Conservation (phyloP, 2,797 vertebrate genomes). For the Schizopygopsis pylzovi region DNA sequence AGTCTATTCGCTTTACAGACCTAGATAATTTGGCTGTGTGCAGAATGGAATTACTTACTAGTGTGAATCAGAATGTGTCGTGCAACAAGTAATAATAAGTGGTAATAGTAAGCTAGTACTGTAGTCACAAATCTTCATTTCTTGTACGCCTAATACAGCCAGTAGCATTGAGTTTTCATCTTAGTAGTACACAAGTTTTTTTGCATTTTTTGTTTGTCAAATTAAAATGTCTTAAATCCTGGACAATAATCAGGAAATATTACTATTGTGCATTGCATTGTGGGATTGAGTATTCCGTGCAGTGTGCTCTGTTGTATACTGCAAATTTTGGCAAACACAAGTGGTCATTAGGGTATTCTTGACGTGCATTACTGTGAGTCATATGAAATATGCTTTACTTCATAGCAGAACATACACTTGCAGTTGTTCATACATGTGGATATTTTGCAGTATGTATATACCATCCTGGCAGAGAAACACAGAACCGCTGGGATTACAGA, state of each 20-base stretch:
- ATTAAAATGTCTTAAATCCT: not conserved
- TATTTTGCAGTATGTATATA: constrained; percentile 28
- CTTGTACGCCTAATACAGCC: not conserved
- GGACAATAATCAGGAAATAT: not conserved
- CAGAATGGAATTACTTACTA: too few relatives aligned
- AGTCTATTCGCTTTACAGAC: not conserved
- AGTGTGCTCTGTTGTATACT: not conserved
- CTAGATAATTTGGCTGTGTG: not conserved
- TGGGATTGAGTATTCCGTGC: not conserved
- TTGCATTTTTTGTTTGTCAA: not conserved
- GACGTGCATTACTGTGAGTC: not conserved
- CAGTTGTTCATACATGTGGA: constrained; percentile 44
- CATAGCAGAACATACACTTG: constrained; percentile 23
- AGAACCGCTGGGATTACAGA: constrained; percentile 85
- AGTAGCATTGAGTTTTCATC: too few relatives aligned
- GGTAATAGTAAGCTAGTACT: too few relatives aligned
- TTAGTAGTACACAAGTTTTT: too few relatives aligned
- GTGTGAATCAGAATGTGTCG: too few relatives aligned
- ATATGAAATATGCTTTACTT: not conserved
- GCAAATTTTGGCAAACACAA: not conserved
- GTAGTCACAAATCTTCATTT: too few relatives aligned
- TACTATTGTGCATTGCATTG: not conserved
- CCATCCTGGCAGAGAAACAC: constrained; percentile 75
- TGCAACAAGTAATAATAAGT: not conserved
- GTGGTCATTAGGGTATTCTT: not conserved